Conservation (phyloP, 2,113 vertebrate species). For the Chlorodrepanis virens region DNA sequence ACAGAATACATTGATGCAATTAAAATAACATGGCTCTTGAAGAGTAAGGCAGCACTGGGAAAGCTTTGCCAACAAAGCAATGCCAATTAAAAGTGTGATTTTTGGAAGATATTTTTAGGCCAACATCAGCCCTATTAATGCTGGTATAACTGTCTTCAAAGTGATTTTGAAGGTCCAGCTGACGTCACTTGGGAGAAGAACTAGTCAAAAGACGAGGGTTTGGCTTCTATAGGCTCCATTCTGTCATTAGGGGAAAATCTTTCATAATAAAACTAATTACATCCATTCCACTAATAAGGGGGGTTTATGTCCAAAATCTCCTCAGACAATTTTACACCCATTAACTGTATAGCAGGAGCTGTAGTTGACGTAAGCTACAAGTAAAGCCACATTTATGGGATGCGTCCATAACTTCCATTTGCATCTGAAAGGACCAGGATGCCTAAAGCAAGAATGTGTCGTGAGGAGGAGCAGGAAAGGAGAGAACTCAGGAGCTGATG, state of each 20-base stretch:
- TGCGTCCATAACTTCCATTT: not conserved
- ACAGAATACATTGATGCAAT: not conserved
- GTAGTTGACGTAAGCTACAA: not conserved
- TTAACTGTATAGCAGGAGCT: rapidly evolving
- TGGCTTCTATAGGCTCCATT: not conserved
- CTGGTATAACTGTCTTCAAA: not conserved
- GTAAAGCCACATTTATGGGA: not conserved
- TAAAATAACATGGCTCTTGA: not conserved
- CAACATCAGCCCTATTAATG: not conserved
- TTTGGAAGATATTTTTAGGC: not conserved
- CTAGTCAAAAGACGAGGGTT: not conserved
- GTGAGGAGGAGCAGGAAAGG: not conserved
- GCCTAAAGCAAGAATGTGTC: not conserved
- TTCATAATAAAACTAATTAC: not conserved
- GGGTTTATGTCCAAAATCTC: not conserved
- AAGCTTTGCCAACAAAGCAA: not conserved
- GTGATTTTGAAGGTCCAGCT: not conserved
- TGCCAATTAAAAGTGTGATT: slow-evolving; percentile 20
- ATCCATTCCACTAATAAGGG: not conserved
- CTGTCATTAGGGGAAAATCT: not conserved
- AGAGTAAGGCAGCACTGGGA: not conserved
- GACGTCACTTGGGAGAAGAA: not conserved
- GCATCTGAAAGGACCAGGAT: not conserved
- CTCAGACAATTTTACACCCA: not conserved
- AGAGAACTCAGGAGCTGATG: not conserved